A percentile compares a stretch with the other conserved stretches of the same genome.
Conservation (phyloP, 2,888 invertebrate genomes). For the Serrognathus titanus region DNA sequence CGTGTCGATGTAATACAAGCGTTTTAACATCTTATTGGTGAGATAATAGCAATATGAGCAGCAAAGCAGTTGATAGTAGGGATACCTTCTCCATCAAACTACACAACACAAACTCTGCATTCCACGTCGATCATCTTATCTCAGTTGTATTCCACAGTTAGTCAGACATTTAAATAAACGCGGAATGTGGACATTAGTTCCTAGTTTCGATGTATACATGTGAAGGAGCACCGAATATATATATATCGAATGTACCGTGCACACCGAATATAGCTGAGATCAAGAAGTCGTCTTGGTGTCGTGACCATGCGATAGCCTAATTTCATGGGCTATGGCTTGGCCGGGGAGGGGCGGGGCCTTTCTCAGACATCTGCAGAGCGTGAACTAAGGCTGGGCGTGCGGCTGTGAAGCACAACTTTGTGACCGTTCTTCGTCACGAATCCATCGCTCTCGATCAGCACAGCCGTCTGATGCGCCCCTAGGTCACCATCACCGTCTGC, state of each 20-base stretch:
- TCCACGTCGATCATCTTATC: slow-evolving; percentile 39
- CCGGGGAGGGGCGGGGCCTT: slow-evolving; percentile 67
- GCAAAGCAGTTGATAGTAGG: slow-evolving; percentile 43
- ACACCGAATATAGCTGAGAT: slow-evolving; percentile 23
- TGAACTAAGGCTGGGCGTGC: slow-evolving; percentile 82
- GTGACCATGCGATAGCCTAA: slow-evolving; percentile 14
- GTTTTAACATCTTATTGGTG: slow-evolving; percentile 2
- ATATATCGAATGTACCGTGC: background rate
- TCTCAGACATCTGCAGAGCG: slow-evolving; percentile 83
- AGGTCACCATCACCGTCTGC: slow-evolving; percentile 39
- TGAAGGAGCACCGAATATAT: slow-evolving; percentile 1
- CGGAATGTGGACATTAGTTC: slow-evolving; percentile 18
- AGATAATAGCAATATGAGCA: slow-evolving; percentile 40
- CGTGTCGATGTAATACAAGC: slow-evolving; percentile 17
- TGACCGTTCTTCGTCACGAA: slow-evolving; percentile 83
- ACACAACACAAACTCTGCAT: slow-evolving; percentile 46
- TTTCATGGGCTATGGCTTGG: slow-evolving; percentile 40
- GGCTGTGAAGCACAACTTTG: slow-evolving; percentile 86
- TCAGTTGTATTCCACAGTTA: slow-evolving; percentile 34
- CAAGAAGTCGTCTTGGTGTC: slow-evolving; percentile 21
- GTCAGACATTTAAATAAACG: slow-evolving; percentile 14
- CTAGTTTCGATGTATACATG: slow-evolving; percentile 32
- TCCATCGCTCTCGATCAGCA: slow-evolving; percentile 80
- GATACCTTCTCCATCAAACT: slow-evolving; percentile 51
- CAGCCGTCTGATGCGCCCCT: slow-evolving; percentile 69